phyloP scores from a whole-genome alignment of 2,797 vertebrate genomes.

The Meriones psammophilus region DNA sequence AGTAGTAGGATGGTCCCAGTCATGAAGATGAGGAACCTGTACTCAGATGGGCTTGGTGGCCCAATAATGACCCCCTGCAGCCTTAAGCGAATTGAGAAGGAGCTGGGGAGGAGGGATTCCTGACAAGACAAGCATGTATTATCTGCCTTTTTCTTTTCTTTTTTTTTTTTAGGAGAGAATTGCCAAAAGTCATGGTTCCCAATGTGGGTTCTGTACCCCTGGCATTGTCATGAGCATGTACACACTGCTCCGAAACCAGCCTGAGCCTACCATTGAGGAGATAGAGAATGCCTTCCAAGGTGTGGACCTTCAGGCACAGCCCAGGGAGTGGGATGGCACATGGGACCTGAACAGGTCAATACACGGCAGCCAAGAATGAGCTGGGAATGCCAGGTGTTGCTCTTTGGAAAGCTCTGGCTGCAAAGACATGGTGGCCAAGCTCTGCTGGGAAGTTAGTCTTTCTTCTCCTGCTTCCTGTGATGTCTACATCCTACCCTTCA shows the following conservation, averaged over 20 bases:
- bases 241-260: constrained; percentile 92
- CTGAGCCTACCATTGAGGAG: constrained; percentile 90
- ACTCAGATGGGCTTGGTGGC: not conserved
- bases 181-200: constrained; percentile 95
- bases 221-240: constrained; percentile 99
- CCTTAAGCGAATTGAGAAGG: fast-evolving
- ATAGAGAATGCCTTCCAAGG: constrained; percentile 96
- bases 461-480: not conserved
- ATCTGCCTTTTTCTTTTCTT: constrained; percentile 65
- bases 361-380: too few relatives aligned
- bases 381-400: fast-evolving
- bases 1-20: not conserved
- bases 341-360: not conserved
- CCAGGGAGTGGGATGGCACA: not conserved
- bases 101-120: not conserved
- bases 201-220: constrained; percentile 98
- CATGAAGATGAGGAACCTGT: not conserved
- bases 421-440: fast-evolving
- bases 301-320: constrained; percentile 67
- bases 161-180: constrained; percentile 92
- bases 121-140: not conserved
- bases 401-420: not conserved
- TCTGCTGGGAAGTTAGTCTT: not conserved
- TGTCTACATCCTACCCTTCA: not conserved
- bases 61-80: not conserved